Base-by-base conservation (phyloP, 37 sponge, comb jelly and placozoan genomes). In the Diacarnus erythraeanus region DNA sequence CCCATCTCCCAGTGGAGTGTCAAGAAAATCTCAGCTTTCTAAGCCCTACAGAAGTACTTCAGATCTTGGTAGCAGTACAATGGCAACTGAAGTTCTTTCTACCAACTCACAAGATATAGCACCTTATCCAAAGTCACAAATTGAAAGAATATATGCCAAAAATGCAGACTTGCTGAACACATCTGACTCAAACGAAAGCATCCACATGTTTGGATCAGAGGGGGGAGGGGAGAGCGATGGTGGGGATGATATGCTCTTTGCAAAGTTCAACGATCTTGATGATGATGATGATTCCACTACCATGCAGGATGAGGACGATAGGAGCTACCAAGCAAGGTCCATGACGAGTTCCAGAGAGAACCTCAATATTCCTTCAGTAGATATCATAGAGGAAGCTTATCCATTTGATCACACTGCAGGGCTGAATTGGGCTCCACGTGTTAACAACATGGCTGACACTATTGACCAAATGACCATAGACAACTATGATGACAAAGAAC, bases 191-290 rank as follows among this genome's bases (percentile, higher is more conserved):
- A 84, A 84, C 17, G 85, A 84, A 42, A 84, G 85, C 77, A 65
- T 89, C 36, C 89, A 83, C 83, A 84, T 76, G 80, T 89, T 89
- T 80, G 85, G 81, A 0, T 89, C 90, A 3, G 90, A 89, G 40
- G 90, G 90, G n/a, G 90, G 90, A 5, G 90, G 85, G 40, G 90
- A 89, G 64, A 79, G 82, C 36, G 90, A 89, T 38, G 90, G 81
- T 18, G 81, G 80, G 9, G 64, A 57, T n/a, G 90, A 89, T 44
- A 71, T 83, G 72, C 76, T 89, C 22, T 84, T 69, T 61, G 69
- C 67, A 41, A 89, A 84, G 71, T 74, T 44, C 12, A 59, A 71
- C 42, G 78, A 71, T 47, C 51, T 78, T 60, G 85, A 84, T 9
- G 85, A 88, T 54, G 88, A 88, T 73, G 72, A 70, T 51, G 84